Conservation (phyloP, 2,797 vertebrate species). For the Chloroceryle amazona region DNA sequence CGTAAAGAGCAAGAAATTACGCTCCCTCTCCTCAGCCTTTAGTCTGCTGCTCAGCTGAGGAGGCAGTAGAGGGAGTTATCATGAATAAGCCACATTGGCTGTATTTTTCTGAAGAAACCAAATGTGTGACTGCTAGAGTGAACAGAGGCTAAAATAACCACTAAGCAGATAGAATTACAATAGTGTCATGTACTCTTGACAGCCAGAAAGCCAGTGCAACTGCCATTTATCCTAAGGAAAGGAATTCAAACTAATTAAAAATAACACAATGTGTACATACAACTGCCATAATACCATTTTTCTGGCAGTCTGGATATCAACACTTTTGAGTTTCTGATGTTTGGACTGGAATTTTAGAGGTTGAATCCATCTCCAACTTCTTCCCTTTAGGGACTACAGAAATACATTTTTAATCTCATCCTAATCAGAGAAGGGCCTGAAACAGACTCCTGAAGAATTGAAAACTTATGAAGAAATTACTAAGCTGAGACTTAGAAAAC, state of each 20-base stretch:
- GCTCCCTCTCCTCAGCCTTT: not conserved
- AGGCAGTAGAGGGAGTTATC: not conserved
- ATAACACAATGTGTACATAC: not conserved
- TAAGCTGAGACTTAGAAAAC: not conserved
- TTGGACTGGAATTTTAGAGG: conserved; percentile 1
- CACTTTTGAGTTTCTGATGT: not conserved
- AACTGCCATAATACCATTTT: not conserved
- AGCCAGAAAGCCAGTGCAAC: not conserved
- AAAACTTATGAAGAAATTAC: conserved; percentile 22
- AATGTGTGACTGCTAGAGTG: not conserved
- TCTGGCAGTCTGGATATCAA: not conserved
- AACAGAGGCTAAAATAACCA: not conserved
- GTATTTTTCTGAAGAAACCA: not conserved
- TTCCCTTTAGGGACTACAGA: conserved; percentile 8
- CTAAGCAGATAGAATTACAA: not conserved
- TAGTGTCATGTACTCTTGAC: not conserved
- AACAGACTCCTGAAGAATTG: conserved; percentile 6
- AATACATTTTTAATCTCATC: conserved; percentile 51
- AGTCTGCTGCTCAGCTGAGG: not conserved
- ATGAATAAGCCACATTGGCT: not conserved
- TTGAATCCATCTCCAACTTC: not conserved
- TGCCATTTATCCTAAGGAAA: not conserved
- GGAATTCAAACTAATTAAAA: not conserved
- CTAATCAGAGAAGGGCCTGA: conserved; percentile 29
- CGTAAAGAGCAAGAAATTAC: not conserved